A percentile compares a stretch with the other conserved stretches of the same genome.
Evolutionary conservation across 2,888 invertebrate genomes (phyloP).

Genomic region (Petrophora chlorosata): DNA sequence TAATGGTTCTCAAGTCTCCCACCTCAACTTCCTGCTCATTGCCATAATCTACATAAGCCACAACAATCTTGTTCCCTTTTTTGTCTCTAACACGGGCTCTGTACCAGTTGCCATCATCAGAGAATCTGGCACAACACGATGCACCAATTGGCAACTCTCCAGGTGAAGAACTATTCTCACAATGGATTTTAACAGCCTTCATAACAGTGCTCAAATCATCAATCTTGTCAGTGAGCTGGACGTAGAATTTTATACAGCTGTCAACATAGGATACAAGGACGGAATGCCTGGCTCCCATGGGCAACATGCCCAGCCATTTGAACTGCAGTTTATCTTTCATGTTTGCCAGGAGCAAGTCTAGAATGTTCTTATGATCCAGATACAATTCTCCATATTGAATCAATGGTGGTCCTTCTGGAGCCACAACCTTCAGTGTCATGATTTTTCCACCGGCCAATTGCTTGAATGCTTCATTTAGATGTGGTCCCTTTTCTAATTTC

Average conservation of each 20-base stretch:
- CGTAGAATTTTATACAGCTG: conserved; percentile 88
- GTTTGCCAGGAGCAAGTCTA: conserved; percentile 79
- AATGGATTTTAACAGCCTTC: conserved; percentile 85
- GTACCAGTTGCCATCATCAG: conserved; percentile 94
- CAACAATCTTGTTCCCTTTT: conserved; percentile 83
- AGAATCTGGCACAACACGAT: conserved; percentile 92
- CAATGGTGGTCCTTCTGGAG: conserved; percentile 87
- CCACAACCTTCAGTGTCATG: conserved; percentile 86
- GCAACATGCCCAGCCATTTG: conserved; percentile 65
- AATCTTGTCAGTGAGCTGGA: conserved; percentile 86
- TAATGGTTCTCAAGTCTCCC: conserved; percentile 85
- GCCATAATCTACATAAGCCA: conserved; percentile 97
- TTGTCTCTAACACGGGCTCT: conserved; percentile 90
- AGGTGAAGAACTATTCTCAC: conserved; percentile 75
- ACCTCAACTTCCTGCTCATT: conserved; percentile 92
- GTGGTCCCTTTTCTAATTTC: conserved; percentile 82
- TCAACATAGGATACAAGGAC: conserved; percentile 86
- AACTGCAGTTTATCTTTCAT: conserved; percentile 73
- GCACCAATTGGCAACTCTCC: conserved; percentile 82
- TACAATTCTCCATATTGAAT: conserved; percentile 90
- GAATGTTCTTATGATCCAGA: conserved; percentile 83
- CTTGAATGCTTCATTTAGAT: conserved; percentile 88
- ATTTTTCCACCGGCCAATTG: conserved; percentile 86
- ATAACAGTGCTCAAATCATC: conserved; percentile 86
- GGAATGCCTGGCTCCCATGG: conserved; percentile 66